Conservation (phyloP, 2,113 vertebrate species). For the Lichenostomus cassidix region DNA sequence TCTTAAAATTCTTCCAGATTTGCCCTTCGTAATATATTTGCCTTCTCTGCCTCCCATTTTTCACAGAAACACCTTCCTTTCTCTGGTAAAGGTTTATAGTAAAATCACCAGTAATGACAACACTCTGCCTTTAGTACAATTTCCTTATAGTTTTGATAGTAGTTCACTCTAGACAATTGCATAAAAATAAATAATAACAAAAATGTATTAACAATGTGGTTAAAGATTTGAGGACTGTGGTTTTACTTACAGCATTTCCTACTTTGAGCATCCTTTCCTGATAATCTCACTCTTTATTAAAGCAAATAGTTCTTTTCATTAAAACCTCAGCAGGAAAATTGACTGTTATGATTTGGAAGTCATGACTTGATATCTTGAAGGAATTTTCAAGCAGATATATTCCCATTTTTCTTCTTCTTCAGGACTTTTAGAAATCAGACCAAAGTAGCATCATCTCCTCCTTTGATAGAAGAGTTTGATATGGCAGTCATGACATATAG, state of each 20-base stretch:
- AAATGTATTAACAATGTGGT: not conserved
- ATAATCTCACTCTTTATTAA: not conserved
- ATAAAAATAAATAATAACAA: not conserved
- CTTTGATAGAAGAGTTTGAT: not conserved
- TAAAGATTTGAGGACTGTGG: not conserved
- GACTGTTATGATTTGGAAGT: not conserved
- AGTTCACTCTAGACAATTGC: not conserved
- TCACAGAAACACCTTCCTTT: not conserved
- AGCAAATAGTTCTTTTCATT: not conserved
- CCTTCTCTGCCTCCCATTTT: not conserved
- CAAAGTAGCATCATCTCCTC: not conserved
- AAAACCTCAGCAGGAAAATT: not conserved
- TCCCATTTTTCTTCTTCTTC: not conserved
- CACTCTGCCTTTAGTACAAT: not conserved
- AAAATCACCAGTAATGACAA: not conserved
- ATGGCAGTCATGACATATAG: not conserved
- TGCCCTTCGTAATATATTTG: not conserved
- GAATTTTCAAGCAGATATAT: not conserved
- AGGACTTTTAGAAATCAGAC: not conserved
- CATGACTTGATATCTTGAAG: not conserved
- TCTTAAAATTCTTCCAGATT: not conserved
- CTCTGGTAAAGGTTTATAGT: not conserved
- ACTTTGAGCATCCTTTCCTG: not conserved
- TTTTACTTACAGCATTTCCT: not conserved
- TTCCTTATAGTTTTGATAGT: not conserved